Base-by-base conservation (phyloP, 2,888 invertebrate species). In the Cephus pulcher region DNA sequence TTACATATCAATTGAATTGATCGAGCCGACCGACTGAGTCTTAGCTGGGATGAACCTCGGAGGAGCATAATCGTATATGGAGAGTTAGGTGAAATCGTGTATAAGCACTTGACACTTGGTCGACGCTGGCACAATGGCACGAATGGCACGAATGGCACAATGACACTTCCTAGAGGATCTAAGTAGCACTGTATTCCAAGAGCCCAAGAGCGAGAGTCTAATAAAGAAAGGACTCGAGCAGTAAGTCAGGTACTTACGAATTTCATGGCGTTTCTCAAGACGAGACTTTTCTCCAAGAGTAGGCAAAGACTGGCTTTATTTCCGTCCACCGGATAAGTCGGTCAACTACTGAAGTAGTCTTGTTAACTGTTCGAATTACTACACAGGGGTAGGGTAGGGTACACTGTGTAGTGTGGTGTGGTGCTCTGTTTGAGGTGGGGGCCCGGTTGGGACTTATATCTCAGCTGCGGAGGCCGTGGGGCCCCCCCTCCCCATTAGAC, bases 381-480 rank as follows among this genome's bases (percentile, higher is more conserved):
- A 74, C 12, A 75, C 23, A 15, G 32, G 75, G 56, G 71, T 35
- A 75, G 70, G 75, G 69, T 76, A 79, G 75, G 70, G 76, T 76
- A 76, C 56, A 75, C 35, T 74, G 80, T 75, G 76, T 76, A 79
- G 75, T 83, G 85, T 84, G 84, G 83, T 82, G 86, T 86, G 83
- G 84, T 85, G 84, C 85, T 86, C 84, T 86, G 89, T 86, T 89
- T 89, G 88, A 84, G 83, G 89, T 89, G 89, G 89, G 90, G 89
- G 85, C 86, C 87, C 79, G 83, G 83, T 84, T 83, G 86, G 85
- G 85, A 87, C 88, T 90, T 90, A 88, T 90, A 90, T 90, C 84
- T 78, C 84, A 82, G 84, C 84, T 78, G 34, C 86, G 89, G 90
- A 88, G 90, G 90, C 87, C 90, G 84, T 82, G 78, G 74, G 56